phyloP scores from a whole-genome alignment of 2,113 vertebrate genomes.

The Oxyruncus cristatus region DNA sequence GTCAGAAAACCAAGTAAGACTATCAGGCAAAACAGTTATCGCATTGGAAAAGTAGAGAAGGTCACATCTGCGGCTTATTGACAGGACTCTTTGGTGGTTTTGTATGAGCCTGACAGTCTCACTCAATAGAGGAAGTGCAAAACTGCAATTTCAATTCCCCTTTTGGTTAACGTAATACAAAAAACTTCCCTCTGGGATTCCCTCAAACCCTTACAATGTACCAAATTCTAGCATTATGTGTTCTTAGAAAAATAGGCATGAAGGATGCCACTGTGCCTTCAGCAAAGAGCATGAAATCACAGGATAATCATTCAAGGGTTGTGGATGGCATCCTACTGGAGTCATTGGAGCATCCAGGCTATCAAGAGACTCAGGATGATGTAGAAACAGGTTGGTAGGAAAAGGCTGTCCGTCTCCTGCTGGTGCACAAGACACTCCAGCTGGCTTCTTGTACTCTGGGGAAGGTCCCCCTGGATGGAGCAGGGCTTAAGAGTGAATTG shows the following conservation, averaged over 20 bases:
- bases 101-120: not conserved
- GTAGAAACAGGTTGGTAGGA: not conserved
- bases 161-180: conserved; percentile 21
- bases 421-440: not conserved
- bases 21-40: not conserved
- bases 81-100: not conserved
- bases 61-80: not conserved
- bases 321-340: not conserved
- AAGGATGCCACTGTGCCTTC: not conserved
- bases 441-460: not conserved
- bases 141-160: conserved; percentile 20
- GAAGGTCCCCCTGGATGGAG: not conserved
- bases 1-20: not conserved
- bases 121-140: conserved; percentile 16
- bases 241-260: not conserved
- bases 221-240: not conserved
- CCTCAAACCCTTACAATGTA: not conserved
- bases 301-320: not conserved
- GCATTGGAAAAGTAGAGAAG: not conserved
- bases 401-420: not conserved
- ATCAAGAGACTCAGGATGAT: not conserved
- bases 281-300: not conserved
- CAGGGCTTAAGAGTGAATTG: not conserved
- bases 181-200: conserved; percentile 7
- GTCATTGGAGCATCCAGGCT: not conserved